These are phyloP conservation scores for Tenodera sinensis DNA, from an alignment of 2,888 invertebrate species.

Conservation along the genomic window DNA sequence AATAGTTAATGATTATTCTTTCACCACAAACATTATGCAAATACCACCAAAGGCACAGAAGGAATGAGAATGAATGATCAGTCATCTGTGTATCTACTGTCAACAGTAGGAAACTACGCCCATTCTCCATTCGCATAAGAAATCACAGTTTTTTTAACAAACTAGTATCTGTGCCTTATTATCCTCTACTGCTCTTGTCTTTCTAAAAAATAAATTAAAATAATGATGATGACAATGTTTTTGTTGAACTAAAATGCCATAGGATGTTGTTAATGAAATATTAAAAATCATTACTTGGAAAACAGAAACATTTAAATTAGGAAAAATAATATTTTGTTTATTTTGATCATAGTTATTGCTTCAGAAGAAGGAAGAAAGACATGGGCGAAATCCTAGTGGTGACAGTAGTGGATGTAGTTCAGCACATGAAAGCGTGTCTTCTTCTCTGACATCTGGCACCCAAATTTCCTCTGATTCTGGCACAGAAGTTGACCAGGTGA, in stretches of 20 bases:
- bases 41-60: no score
- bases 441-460: slow-evolving; percentile 52
- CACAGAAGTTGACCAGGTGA: slow-evolving; percentile 45
- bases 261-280: neutral
- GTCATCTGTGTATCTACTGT: no score
- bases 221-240: no score
- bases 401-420: slow-evolving; percentile 57
- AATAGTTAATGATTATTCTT: no score
- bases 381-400: slow-evolving; percentile 44
- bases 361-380: slow-evolving; percentile 40
- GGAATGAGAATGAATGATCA: no score
- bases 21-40: no score
- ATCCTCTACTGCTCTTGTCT: no score
- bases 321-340: neutral
- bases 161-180: no score
- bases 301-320: neutral
- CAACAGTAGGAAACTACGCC: no score
- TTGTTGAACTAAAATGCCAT: neutral
- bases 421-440: slow-evolving; percentile 54
- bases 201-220: no score
- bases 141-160: no score
- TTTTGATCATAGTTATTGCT: neutral
- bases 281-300: neutral
- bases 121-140: no score
- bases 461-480: slow-evolving; percentile 50